These are phyloP conservation scores for Zeuzera pyrina DNA, from an alignment of 2,888 invertebrate species.

Conservation along the genomic window DNA sequence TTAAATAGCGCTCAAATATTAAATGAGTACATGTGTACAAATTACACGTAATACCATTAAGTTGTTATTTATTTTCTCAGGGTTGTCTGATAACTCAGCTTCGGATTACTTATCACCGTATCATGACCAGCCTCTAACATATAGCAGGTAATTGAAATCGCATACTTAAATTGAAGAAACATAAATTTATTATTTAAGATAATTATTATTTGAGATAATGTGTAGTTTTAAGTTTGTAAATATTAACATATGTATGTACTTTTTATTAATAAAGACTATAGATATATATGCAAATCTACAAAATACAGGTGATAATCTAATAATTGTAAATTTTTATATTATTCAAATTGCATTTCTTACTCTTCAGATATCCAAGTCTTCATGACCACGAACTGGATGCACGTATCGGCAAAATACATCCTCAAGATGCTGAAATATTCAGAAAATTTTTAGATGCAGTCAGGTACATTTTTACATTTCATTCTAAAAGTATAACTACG, in stretches of 20 bases:
- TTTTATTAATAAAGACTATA: too few relatives aligned
- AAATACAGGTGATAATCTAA: neutral
- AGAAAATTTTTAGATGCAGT: slow-evolving; percentile 31
- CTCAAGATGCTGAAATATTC: slow-evolving; percentile 50
- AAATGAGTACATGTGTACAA: slow-evolving; percentile 2
- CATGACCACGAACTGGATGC: slow-evolving; percentile 29
- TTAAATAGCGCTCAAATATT: too few relatives aligned
- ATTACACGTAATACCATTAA: neutral
- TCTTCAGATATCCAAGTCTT: slow-evolving; percentile 15
- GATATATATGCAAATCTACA: too few relatives aligned
- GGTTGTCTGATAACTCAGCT: slow-evolving; percentile 23
- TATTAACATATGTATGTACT: neutral
- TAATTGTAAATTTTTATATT: neutral
- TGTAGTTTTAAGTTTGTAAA: too few relatives aligned
- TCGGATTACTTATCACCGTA: slow-evolving; percentile 20
- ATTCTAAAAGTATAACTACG: slow-evolving; percentile 25
- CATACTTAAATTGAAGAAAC: too few relatives aligned
- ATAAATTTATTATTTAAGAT: too few relatives aligned
- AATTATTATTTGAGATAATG: too few relatives aligned
- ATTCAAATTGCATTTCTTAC: slow-evolving; percentile 1
- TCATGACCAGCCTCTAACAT: slow-evolving; percentile 11
- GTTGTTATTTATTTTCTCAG: slow-evolving; percentile 20
- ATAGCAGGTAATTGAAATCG: too few relatives aligned
- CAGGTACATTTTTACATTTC: slow-evolving; percentile 7
- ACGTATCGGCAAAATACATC: slow-evolving; percentile 33